phyloP scores from a whole-genome alignment of 2,113 vertebrate species.

The Cyrtonyx montezumae region DNA sequence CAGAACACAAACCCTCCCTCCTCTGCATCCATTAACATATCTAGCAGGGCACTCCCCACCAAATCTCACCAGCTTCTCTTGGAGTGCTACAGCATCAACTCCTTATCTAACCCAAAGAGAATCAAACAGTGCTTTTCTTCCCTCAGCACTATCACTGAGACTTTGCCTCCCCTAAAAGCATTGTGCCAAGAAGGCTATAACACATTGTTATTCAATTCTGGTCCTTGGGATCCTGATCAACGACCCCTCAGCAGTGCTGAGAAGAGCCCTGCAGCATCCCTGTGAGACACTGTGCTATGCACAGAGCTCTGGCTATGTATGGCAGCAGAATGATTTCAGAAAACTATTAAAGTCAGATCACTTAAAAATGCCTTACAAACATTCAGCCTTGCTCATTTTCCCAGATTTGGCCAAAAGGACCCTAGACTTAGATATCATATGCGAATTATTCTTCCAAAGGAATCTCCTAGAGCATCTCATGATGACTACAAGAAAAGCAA shows the following conservation, averaged over 20 bases:
- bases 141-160: neutral
- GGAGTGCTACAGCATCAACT: neutral
- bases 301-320: neutral
- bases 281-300: no score
- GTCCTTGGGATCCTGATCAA: neutral
- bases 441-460: neutral
- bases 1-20: neutral
- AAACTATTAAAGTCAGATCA: neutral
- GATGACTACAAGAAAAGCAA: neutral
- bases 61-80: neutral
- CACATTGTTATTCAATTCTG: neutral
- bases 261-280: neutral
- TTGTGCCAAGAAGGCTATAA: rapidly evolving
- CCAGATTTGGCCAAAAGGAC: neutral
- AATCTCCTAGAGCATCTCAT: neutral
- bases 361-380: neutral
- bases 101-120: neutral
- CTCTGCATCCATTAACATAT: neutral
- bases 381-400: neutral
- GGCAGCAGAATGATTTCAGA: neutral
- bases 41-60: neutral
- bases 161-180: neutral
- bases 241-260: neutral
- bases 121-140: neutral
- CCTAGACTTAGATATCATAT: neutral